Percentiles rank a stretch among this genome's conserved stretches.
phyloP scores from a whole-genome alignment of 2,113 vertebrate genomes.

The Delphinus delphis region DNA sequence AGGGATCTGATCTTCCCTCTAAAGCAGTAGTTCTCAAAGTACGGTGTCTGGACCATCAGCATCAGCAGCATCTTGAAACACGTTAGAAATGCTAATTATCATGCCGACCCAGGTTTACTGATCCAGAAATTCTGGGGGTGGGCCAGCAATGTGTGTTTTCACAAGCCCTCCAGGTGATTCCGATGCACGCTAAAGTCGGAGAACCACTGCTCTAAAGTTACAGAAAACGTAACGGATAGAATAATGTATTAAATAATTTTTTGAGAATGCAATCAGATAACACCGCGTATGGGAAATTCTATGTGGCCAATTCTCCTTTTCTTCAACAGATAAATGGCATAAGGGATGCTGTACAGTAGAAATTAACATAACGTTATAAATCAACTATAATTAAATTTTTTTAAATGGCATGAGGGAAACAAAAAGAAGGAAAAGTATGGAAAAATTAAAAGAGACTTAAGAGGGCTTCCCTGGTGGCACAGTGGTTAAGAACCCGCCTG shows the following conservation, averaged over 20 bases:
- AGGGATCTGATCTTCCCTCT: background rate
- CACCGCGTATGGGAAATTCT: background rate
- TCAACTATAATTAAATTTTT: background rate
- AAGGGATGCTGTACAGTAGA: background rate
- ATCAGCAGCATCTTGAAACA: background rate
- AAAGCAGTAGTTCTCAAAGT: background rate
- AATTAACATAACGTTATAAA: background rate
- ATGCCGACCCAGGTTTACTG: background rate
- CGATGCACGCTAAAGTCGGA: background rate
- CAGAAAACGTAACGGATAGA: background rate
- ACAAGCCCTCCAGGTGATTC: background rate
- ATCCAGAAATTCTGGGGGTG: background rate
- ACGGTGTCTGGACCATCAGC: background rate
- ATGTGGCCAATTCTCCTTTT: background rate
- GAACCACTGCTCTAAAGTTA: background rate
- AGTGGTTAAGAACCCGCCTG: too few species aligned
- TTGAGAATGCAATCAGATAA: background rate
- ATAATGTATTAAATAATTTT: background rate
- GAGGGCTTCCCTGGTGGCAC: too few species aligned
- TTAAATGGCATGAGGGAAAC: background rate
- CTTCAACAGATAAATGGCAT: constrained; percentile 33
- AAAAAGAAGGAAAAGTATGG: background rate
- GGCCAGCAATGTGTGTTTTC: background rate
- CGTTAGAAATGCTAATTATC: background rate
- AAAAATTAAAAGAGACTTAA: constrained; percentile 13